Evolutionary conservation across 1,140 invertebrate genomes (phyloP).

Genomic region (Aphelenchoides fujianensis): DNA sequence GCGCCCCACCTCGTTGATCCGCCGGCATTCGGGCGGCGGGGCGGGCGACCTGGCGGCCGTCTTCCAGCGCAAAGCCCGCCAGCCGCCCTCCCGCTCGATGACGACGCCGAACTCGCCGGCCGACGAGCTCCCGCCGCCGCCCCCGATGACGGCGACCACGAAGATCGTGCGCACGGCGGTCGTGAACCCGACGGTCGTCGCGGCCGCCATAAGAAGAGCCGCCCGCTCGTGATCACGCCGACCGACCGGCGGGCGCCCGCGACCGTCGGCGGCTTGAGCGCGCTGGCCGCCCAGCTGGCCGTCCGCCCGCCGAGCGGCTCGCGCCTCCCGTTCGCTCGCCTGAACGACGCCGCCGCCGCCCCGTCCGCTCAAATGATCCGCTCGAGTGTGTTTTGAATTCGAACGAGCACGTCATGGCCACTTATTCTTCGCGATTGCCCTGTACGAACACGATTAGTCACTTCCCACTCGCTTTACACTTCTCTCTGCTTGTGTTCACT

Average conservation of each 20-base stretch:
- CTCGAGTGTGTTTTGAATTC: conserved; percentile 9
- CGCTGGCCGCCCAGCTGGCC: neutral
- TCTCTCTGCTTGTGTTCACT: no score
- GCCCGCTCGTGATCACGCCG: conserved; percentile 3
- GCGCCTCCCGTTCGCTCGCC: neutral
- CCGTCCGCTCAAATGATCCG: conserved; percentile 1
- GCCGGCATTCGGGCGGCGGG: neutral
- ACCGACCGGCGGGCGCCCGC: neutral
- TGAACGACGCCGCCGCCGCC: neutral
- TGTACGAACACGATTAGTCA: no score
- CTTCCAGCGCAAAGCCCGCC: conserved; percentile 1
- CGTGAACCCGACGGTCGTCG: no score
- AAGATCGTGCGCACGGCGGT: no score
- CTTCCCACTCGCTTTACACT: no score
- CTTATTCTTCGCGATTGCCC: no score
- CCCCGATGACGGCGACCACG: neutral
- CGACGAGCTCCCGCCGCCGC: neutral
- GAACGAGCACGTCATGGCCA: no score
- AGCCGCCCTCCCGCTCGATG: neutral
- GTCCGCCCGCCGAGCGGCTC: neutral
- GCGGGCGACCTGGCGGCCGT: neutral
- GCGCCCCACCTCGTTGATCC: neutral
- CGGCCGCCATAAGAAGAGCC: no score
- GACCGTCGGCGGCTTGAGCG: neutral
- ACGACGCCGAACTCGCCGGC: neutral